These are phyloP conservation scores for Cyphomyrus discorhynchus DNA, from an alignment of 2,113 vertebrate species.

Conservation along the genomic window DNA sequence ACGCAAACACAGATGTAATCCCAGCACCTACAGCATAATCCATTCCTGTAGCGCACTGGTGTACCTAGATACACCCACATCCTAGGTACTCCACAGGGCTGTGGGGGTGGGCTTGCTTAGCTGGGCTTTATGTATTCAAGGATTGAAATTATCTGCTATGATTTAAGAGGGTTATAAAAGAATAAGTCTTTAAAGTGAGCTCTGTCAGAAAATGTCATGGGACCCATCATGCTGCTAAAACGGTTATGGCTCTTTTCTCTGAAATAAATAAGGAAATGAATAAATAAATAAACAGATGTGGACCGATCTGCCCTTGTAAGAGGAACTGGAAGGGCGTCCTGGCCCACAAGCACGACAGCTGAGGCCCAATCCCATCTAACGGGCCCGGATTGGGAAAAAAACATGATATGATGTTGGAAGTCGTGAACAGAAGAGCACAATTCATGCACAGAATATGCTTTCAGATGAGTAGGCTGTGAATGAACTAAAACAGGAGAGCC, in stretches of 20 bases:
- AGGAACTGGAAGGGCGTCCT: background rate
- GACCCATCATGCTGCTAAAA: background rate
- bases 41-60: background rate
- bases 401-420: background rate
- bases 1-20: constrained; percentile 2
- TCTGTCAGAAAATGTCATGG: background rate
- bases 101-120: background rate
- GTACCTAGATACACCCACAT: background rate
- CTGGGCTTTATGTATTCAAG: constrained; percentile 5
- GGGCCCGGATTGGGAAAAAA: background rate
- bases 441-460: background rate
- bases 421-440: background rate
- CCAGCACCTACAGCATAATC: constrained; percentile 14
- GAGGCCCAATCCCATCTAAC: background rate
- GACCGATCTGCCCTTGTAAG: background rate
- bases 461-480: constrained; percentile 7
- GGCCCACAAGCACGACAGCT: background rate
- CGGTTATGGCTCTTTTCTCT: background rate
- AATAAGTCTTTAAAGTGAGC: constrained; percentile 1
- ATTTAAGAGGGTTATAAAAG: constrained; percentile 16
- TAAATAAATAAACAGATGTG: background rate
- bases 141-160: constrained; percentile 11
- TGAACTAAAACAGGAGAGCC: background rate
- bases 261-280: constrained; percentile 5
- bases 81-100: background rate